Percentiles rank a stretch among this genome's conserved stretches.
Conservation (phyloP, 2,888 invertebrate species). For the Drosophila falleni region DNA sequence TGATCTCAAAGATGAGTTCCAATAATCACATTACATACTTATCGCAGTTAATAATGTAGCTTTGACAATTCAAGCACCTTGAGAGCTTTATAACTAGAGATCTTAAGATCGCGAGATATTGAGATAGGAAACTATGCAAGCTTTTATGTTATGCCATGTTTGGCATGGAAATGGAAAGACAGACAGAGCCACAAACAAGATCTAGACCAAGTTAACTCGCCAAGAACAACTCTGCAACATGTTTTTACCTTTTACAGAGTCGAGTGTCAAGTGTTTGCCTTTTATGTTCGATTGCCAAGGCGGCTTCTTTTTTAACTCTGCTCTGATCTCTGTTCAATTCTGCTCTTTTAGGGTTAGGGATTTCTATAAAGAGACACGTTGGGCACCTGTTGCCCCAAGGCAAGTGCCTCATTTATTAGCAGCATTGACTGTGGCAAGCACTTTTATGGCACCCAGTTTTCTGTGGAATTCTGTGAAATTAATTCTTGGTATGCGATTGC, state of each 20-base stretch:
- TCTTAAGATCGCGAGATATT: constrained; percentile 10
- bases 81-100: constrained; percentile 10
- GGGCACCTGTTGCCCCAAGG: constrained; percentile 63
- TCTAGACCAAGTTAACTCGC: constrained; percentile 7
- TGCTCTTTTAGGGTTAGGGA: background rate
- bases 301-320: constrained; percentile 14
- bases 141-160: constrained; percentile 35
- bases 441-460: constrained; percentile 29
- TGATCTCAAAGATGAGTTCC: constrained; percentile 12
- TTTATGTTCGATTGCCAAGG: constrained; percentile 42
- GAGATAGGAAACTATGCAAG: constrained; percentile 9
- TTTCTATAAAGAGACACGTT: constrained; percentile 14
- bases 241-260: constrained; percentile 66
- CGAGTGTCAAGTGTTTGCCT: constrained; percentile 31
- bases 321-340: constrained; percentile 9
- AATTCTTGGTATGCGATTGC: constrained; percentile 66
- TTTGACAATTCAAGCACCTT: constrained; percentile 23
- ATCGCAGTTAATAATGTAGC: constrained; percentile 35
- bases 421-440: constrained; percentile 59
- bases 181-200: constrained; percentile 18
- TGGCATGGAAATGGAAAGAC: constrained; percentile 16
- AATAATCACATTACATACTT: constrained; percentile 29
- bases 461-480: constrained; percentile 3
- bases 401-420: constrained; percentile 71
- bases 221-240: constrained; percentile 22